Conservation (phyloP, 2,888 invertebrate genomes). For the Amiota minor region DNA sequence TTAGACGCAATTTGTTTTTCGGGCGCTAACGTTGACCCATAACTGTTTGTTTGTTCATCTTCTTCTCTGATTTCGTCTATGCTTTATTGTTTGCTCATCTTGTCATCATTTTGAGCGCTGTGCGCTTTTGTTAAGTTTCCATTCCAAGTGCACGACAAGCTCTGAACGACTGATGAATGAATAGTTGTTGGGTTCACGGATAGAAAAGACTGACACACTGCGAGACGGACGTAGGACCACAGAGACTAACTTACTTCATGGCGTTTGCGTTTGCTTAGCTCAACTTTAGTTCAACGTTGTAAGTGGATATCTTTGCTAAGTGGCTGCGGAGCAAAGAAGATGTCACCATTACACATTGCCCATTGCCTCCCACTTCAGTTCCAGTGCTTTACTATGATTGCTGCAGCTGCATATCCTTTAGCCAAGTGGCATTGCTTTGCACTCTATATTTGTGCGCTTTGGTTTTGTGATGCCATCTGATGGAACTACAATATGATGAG, state of each 20-base stretch:
- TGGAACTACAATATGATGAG: constrained; percentile 33
- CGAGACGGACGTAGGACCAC: no score
- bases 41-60: constrained; percentile 45
- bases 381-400: background rate
- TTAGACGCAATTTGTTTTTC: constrained; percentile 6
- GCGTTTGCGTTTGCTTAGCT: constrained; percentile 7
- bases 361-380: no score
- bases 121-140: constrained; percentile 45
- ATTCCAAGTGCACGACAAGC: constrained; percentile 16
- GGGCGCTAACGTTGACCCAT: constrained; percentile 1
- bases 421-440: constrained; percentile 12
- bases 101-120: constrained; percentile 46
- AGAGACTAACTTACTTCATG: constrained; percentile 16
- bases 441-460: background rate
- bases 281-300: constrained; percentile 34
- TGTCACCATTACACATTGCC: background rate
- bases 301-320: constrained; percentile 61
- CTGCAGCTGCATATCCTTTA: constrained; percentile 5
- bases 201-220: no score
- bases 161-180: background rate
- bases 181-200: background rate
- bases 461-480: constrained; percentile 29
- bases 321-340: constrained; percentile 32
- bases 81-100: constrained; percentile 60
- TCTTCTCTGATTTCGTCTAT: constrained; percentile 24